A percentile compares a stretch with the other conserved stretches of the same genome.
Conservation (phyloP, 2,113 vertebrate genomes). For the Bombycilla garrulus region DNA sequence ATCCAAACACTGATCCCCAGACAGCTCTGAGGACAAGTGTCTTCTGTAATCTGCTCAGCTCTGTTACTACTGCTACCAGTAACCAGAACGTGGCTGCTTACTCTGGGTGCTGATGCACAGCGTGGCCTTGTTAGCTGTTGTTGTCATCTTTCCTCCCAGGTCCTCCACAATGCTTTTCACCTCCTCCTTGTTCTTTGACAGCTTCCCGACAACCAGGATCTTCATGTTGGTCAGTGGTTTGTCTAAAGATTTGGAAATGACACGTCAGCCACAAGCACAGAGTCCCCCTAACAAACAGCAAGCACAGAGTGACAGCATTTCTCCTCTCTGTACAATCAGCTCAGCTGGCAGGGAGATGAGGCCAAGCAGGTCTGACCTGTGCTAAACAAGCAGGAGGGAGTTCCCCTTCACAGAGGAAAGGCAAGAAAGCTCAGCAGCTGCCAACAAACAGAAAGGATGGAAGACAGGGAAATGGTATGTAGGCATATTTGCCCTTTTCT, state of each 20-base stretch:
- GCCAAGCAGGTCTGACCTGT: not conserved
- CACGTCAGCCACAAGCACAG: not conserved
- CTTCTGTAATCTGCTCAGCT: not conserved
- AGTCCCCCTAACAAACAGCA: not conserved
- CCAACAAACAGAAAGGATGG: not conserved
- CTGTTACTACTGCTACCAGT: not conserved
- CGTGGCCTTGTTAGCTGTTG: conserved; percentile 83
- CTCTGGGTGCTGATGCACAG: conserved; percentile 92
- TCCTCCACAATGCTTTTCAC: conserved; percentile 85
- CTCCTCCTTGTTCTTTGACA: conserved; percentile 91
- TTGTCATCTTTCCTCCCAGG: conserved; percentile 87
- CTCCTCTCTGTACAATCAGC: not conserved
- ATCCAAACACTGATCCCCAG: conserved; percentile 4
- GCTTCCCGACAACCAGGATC: conserved; percentile 86
- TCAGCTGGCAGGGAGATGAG: not conserved
- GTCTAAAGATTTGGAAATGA: conserved; percentile 66
- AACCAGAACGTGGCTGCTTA: conserved; percentile 63
- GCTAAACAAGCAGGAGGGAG: not conserved
- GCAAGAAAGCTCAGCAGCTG: not conserved
- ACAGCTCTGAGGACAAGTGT: not conserved
- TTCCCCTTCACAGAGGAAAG: not conserved
- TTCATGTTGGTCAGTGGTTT: conserved; percentile 91
- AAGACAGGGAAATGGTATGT: not conserved
- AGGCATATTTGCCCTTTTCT: not conserved
- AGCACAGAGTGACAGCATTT: not conserved